phyloP scores from a whole-genome alignment of 2,888 invertebrate genomes.

The Exocentrus adspersus region DNA sequence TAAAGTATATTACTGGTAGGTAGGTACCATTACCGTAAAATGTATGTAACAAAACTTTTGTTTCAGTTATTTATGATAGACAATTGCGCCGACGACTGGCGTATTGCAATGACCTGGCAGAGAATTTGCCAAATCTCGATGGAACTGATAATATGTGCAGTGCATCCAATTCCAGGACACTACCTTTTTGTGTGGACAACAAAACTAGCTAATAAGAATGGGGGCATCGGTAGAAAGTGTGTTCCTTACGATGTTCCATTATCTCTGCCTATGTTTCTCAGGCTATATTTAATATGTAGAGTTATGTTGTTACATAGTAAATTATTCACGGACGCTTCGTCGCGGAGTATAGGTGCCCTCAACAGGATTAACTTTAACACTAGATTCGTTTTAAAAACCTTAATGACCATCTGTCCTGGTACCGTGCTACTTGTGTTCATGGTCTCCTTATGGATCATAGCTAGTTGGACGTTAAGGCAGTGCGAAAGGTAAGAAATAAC shows the following conservation, averaged over 20 bases:
- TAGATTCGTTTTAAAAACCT: conserved; percentile 87
- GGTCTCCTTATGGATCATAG: conserved; percentile 99
- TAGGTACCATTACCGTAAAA: no score
- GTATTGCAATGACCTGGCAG: conserved; percentile 99
- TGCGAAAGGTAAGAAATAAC: conserved; percentile 93
- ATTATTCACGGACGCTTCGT: conserved; percentile 99
- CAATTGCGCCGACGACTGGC: conserved; percentile 99
- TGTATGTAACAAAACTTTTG: conserved; percentile 2
- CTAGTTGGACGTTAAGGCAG: conserved; percentile 97
- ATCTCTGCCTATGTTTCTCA: conserved; percentile 99
- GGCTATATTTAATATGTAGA: conserved; percentile 98
- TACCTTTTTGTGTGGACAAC: conserved; percentile 97
- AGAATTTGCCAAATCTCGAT: conserved; percentile 91
- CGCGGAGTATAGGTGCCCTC: conserved; percentile 95
- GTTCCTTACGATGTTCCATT: conserved; percentile 97
- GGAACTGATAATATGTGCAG: conserved; percentile 94
- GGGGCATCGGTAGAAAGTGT: conserved; percentile 69
- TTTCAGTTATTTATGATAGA: conserved; percentile 99
- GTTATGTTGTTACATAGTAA: conserved; percentile 99
- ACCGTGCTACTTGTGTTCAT: conserved; percentile 98
- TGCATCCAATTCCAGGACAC: conserved; percentile 98
- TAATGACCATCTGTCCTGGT: conserved; percentile 99
- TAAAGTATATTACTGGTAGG: no score
- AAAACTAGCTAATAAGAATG: conserved; percentile 86
- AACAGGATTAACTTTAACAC: conserved; percentile 99